Evolutionary conservation across 2,888 invertebrate genomes (phyloP), one percentile per base, ranked within the genome.

Genomic region (Melitaea athalia): DNA sequence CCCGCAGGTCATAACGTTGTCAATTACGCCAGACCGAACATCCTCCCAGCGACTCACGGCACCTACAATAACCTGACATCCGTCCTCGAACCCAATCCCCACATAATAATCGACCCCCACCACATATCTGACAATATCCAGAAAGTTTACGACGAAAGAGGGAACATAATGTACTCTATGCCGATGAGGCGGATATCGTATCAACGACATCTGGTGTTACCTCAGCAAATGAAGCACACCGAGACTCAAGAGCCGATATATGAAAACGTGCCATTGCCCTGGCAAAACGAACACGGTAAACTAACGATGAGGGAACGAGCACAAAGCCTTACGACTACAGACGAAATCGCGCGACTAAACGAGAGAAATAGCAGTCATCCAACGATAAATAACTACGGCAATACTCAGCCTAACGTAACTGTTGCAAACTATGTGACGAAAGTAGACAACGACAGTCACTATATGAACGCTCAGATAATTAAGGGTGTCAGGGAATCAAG

Each of bases 241-340:
- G 90, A 93, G 68, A 86, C 94, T 0, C 92, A 94, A 14, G 97
- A 97, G 80, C 97, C 97, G 0, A 97, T 97, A 72, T 97, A 97
- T 82, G 96, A 97, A 79, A 97, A 97, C 82, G 95, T 97, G 8
- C 96, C 96, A 0, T 81, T 96, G 42, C 95, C 96, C 0, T 95
- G 95, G 95, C 94, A 93, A 57, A 86, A 80, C 72, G 90, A 57
- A 42, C 57, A 89, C 8, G 62, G 83, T 1, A 84, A 83, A 49
- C 72, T 79, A 0, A 78, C 80, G 5, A 85, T 85, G 79, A 78
- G 92, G n/a, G 88, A 91, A 59, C 84, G 95, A 47, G 95, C 96
- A 4, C 95, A 95, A 47, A 96, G 96, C 75, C 93, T 96, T 42
- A 96, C 96, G 60, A 95, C 96, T 0, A 95, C 96, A 0, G 95